Evolutionary conservation across 2,797 vertebrate species (phyloP), one percentile per base, ranked within the genome.

Genomic region (Gymnoscopelus braueri): DNA sequence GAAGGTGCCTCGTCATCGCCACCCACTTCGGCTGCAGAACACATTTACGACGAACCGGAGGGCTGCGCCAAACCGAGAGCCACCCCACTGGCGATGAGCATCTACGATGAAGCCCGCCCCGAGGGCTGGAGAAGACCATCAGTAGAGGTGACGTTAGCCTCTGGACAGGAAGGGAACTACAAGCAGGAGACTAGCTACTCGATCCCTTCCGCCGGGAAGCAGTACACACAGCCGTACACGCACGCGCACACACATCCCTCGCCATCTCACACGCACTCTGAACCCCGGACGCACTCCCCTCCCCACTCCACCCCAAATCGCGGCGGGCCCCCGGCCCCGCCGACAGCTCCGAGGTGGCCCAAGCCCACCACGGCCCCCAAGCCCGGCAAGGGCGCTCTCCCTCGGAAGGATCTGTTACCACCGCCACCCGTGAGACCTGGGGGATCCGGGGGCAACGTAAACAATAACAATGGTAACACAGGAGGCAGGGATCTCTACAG

Each of bases 1-100:
- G 83, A 87, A 24, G 87, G 81, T 1, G 63, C 74, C 0, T 53
- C 29, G 0, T 57, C 65, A 0, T 24, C 82, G 39, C 39, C 39
- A 15, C 50, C 75, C 0, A 10, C 12, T 26, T 39, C 6, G 13
- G 23, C 5, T 6, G 56, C 35, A 15, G 97, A 97, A 54, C 98
- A 98, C 84, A 97, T 99, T 68, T 99, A 99, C 0, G 97, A 98
- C 0, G 97, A 99, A 71, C 98, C 97, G 0, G 97, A 98, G 65
- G 97, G 97, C 0, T 67, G 90, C 3, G 91, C 89, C 67, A 88
- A 83, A 71, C 39, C 39, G 39, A 44, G 39, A 44, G 39, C 39
- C 39, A 2, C 7, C 8, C 7, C 39, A 10, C 39, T 2, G 2
- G 39, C 64, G 6, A 1, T 78, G 23, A 86, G 67, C 60, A 86